Percentiles rank a stretch among this genome's conserved stretches.
These are phyloP conservation scores for Gila orcuttii DNA, from an alignment of 2,113 vertebrate species.

Conservation along the genomic window DNA sequence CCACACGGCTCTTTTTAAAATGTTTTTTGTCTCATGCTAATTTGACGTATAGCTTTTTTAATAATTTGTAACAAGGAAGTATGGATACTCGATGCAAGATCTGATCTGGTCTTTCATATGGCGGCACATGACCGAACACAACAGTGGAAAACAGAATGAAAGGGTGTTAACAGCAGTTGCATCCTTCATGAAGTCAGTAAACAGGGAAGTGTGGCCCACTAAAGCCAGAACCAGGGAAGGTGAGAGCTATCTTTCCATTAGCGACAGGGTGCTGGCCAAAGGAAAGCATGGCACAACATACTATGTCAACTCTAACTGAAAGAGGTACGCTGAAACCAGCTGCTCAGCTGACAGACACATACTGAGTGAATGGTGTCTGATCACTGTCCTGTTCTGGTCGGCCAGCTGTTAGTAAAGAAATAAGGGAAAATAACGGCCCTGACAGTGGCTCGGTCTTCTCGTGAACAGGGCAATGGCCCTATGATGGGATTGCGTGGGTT, in stretches of 20 bases:
- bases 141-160: conserved; percentile 49
- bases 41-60: background rate
- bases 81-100: background rate
- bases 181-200: conserved; percentile 71
- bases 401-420: conserved; percentile 7
- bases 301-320: conserved; percentile 73
- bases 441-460: background rate
- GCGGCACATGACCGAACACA: background rate
- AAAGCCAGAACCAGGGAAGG: conserved; percentile 79
- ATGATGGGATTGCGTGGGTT: background rate
- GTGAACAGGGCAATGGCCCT: background rate
- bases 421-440: background rate
- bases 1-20: no score
- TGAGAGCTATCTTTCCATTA: conserved; percentile 86
- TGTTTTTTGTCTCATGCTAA: background rate
- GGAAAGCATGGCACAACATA: conserved; percentile 87
- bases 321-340: conserved; percentile 70
- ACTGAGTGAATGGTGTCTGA: conserved; percentile 18
- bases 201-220: conserved; percentile 76
- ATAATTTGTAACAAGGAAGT: background rate
- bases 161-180: conserved; percentile 69
- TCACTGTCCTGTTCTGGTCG: conserved; percentile 19
- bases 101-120: conserved; percentile 8
- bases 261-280: conserved; percentile 80
- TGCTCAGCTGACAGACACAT: conserved; percentile 58